Evolutionary conservation across 2,113 vertebrate species (phyloP).

Genomic region (Leiothrix lutea): DNA sequence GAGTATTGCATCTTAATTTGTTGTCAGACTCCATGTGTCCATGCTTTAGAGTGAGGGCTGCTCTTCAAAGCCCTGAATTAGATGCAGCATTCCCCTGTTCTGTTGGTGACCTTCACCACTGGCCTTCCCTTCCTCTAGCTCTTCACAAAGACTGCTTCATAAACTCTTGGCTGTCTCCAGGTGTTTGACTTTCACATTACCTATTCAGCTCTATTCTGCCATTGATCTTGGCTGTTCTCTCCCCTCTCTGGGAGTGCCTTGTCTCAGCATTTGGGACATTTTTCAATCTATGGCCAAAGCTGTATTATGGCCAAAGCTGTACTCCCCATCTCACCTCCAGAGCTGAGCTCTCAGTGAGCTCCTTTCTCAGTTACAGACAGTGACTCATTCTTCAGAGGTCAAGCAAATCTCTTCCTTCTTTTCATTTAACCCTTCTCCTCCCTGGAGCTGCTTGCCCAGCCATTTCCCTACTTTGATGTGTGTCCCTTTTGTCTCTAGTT

Average conservation of each 20-base stretch:
- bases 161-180: not conserved
- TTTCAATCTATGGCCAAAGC: not conserved
- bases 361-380: not conserved
- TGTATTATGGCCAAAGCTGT: not conserved
- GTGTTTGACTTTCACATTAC: not conserved
- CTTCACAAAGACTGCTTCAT: not conserved
- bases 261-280: not conserved
- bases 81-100: not conserved
- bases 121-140: not conserved
- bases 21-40: not conserved
- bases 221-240: not conserved
- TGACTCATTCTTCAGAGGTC: not conserved
- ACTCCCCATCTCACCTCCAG: not conserved
- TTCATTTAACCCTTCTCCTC: not conserved
- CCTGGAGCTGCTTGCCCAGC: not conserved
- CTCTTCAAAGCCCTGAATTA: not conserved
- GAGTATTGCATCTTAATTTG: not conserved
- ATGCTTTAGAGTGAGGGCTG: not conserved
- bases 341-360: not conserved
- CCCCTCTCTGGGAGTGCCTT: not conserved
- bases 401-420: not conserved
- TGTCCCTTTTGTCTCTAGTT: not conserved
- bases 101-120: not conserved
- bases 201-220: not conserved
- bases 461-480: accelerated